Evolutionary conservation across 2,113 vertebrate genomes (phyloP).

Genomic region (Phodopus roborovskii): DNA sequence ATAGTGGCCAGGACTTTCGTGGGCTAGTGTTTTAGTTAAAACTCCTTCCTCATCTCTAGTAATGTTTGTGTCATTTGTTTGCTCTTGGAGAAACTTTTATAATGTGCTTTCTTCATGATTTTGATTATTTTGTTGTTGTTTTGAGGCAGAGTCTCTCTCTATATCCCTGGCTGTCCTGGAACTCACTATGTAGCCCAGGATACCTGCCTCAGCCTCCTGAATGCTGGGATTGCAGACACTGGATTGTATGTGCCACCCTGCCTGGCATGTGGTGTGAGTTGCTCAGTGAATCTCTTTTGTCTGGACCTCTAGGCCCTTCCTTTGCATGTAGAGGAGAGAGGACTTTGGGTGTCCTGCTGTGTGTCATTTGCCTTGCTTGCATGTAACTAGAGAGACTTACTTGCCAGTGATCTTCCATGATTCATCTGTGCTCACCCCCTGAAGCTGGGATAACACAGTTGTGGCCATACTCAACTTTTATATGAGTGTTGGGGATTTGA

Average conservation of each 20-base stretch:
- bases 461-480: background rate
- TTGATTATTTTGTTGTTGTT: background rate
- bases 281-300: background rate
- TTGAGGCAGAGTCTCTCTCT: background rate
- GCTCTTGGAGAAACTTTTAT: background rate
- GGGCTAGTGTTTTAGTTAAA: background rate
- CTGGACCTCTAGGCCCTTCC: background rate
- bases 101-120: background rate
- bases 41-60: background rate
- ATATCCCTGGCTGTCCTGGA: background rate
- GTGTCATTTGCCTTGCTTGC: background rate
- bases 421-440: background rate
- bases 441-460: background rate
- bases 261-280: background rate
- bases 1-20: background rate
- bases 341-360: background rate
- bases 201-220: background rate
- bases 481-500: background rate
- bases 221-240: background rate
- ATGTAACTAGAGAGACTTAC: background rate
- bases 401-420: background rate
- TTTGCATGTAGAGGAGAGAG: background rate
- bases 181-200: background rate
- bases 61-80: too few relatives aligned
- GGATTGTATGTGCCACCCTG: background rate